Evolutionary conservation across 2,797 vertebrate genomes (phyloP).

Genomic region (Tauraco hartlaubi): DNA sequence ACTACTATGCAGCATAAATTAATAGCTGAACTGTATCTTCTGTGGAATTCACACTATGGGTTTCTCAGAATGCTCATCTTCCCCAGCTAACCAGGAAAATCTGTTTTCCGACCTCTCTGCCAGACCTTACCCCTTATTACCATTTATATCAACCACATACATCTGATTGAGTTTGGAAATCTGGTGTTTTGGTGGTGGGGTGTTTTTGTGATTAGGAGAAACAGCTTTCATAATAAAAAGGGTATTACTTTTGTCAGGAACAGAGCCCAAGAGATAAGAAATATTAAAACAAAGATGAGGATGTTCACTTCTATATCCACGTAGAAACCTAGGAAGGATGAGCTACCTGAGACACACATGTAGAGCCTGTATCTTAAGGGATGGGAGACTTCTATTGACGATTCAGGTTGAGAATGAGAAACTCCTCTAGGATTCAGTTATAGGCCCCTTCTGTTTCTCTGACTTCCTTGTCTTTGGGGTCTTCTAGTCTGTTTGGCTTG

Average conservation of each 20-base stretch:
- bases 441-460: background rate
- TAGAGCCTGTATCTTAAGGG: background rate
- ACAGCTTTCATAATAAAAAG: background rate
- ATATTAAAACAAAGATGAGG: background rate
- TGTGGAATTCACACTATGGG: background rate
- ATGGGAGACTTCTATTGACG: background rate
- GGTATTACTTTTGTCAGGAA: background rate
- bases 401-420: background rate
- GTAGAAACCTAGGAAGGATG: background rate
- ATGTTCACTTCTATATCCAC: background rate
- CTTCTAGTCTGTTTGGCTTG: background rate
- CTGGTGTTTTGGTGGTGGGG: background rate
- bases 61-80: background rate
- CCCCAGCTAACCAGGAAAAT: rapidly evolving
- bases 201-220: background rate
- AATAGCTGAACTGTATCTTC: background rate
- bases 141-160: background rate
- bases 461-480: background rate
- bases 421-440: background rate
- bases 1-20: background rate
- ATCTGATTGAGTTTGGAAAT: background rate
- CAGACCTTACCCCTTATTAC: background rate
- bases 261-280: background rate
- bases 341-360: rapidly evolving
- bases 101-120: background rate